Base-by-base conservation (phyloP, 2,113 vertebrate genomes). In the Pelmatolapia mariae region DNA sequence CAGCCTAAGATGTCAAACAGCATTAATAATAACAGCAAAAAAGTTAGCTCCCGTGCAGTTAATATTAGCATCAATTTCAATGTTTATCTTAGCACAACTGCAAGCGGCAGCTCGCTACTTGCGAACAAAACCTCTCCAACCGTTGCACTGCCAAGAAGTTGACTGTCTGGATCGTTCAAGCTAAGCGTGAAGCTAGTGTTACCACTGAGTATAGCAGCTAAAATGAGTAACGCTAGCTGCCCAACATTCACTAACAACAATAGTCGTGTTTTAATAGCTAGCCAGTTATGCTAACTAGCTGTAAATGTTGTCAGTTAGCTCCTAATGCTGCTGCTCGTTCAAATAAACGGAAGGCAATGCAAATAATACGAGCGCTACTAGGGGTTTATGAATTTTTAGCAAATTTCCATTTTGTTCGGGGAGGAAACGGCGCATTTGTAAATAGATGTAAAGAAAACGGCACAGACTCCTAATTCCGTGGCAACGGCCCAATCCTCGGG, bases 401-500 rank as follows among this genome's bases (percentile, higher is more conserved):
- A 18, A 38, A 40, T 19, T 54, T 33, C 6, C 4, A 13, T 3
- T 29, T 9, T 31, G 82, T 43, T 71, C 18, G 5, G 6, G 43
- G 16, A 8, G 76, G 78, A 45, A 22, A 80, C 31, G 36, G 8
- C 22, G 5, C 8, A 83, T 43, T 16, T 9, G 52, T 8, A 45
- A 22, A 66, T 54, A 57, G 38, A 80, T 68, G 86, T 43, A 84
- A 84, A 57, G 8, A 66, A 82, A 87, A 61, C 54, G 29, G 68
- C 56, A 82, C 59, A 31, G 53, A 79, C n/a, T 61, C 19, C 68
- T 80, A 91, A 92, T 91, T 87, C 89, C 61, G 94, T 92, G 91
- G 92, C 92, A 92, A 86, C 90, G 94, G 95, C 94, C 95, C 94
- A 90, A 94, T 94, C 93, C 91, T 87, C 91, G 93, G 91, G 84